These are phyloP conservation scores for Drosophila setosimentum DNA, from an alignment of 2,888 invertebrate genomes.

Conservation along the genomic window DNA sequence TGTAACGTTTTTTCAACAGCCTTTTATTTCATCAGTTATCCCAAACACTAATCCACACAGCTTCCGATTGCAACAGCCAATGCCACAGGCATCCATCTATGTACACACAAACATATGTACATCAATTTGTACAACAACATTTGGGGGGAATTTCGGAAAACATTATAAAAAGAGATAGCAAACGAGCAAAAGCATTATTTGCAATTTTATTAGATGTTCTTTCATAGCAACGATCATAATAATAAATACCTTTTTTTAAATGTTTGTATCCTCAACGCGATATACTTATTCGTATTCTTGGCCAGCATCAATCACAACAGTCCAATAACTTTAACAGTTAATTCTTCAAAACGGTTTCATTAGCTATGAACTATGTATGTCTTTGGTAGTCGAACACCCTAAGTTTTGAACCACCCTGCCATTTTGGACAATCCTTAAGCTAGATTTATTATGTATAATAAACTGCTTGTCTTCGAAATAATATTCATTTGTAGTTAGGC, in stretches of 20 bases:
- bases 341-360: too few species aligned
- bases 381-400: too few species aligned
- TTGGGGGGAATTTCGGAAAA: neutral
- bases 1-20: slow-evolving; percentile 28
- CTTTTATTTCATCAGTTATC: slow-evolving; percentile 2
- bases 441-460: neutral
- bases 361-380: too few species aligned
- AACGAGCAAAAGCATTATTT: neutral
- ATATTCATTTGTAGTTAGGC: neutral
- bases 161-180: neutral
- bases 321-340: too few species aligned
- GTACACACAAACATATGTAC: neutral
- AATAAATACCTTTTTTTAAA: neutral
- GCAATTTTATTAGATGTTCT: neutral
- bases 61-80: slow-evolving; percentile 34
- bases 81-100: neutral
- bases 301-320: too few species aligned
- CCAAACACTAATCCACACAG: slow-evolving; percentile 33
- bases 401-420: too few species aligned
- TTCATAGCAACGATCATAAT: too few species aligned
- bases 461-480: neutral
- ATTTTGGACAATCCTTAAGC: too few species aligned
- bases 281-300: neutral
- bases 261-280: neutral
- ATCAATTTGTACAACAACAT: neutral